phyloP scores from a whole-genome alignment of 2,888 invertebrate genomes.

The Phyllotreta cruciferae region DNA sequence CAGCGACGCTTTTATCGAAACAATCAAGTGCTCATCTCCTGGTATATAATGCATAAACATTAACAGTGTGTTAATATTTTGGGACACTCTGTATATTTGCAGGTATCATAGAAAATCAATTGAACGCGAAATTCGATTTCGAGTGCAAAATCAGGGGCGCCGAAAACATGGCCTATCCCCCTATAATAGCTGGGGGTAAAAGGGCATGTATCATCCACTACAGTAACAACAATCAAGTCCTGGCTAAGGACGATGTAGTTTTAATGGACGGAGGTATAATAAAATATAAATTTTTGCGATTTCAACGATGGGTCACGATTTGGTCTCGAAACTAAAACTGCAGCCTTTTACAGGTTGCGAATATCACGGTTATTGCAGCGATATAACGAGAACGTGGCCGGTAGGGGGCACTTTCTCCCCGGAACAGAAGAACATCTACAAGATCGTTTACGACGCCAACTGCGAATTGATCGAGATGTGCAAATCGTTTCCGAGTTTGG shows the following conservation, averaged over 20 bases:
- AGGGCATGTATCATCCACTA: conserved; percentile 97
- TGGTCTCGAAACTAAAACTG: no score
- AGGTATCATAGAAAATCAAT: conserved; percentile 78
- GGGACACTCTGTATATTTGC: conserved; percentile 24
- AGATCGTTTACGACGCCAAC: conserved; percentile 80
- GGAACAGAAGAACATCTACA: conserved; percentile 85
- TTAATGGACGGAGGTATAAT: conserved; percentile 97
- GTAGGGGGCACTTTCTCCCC: conserved; percentile 80
- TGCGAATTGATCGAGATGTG: conserved; percentile 68
- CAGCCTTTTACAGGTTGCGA: conserved; percentile 75
- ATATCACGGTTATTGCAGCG: conserved; percentile 91
- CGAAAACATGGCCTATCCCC: conserved; percentile 92
- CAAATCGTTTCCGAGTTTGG: conserved; percentile 69
- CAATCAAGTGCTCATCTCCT: conserved; percentile 75
- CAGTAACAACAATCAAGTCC: conserved; percentile 85
- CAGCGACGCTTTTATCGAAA: conserved; percentile 77
- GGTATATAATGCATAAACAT: no score
- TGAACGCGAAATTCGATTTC: conserved; percentile 87
- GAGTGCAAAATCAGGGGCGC: conserved; percentile 84
- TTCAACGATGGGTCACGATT: no score
- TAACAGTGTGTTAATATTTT: no score
- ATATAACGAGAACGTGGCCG: conserved; percentile 97
- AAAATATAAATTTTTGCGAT: no score
- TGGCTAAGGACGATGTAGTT: conserved; percentile 77
- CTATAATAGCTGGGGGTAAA: conserved; percentile 91